Evolutionary conservation across 2,888 invertebrate species (phyloP).

Genomic region (Hypena proboscidalis): DNA sequence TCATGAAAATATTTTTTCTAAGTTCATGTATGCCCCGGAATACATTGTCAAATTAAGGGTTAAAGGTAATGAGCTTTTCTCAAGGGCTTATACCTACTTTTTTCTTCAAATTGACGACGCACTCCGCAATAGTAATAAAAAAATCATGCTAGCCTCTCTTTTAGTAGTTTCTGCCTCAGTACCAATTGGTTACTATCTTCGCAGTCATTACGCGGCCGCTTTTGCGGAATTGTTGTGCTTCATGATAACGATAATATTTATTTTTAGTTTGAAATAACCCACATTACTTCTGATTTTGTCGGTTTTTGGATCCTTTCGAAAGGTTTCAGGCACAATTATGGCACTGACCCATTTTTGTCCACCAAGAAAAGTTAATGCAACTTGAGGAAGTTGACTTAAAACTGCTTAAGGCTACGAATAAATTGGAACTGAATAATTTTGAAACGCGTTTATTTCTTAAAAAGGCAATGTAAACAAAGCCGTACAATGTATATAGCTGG

Average conservation of each 20-base stretch:
- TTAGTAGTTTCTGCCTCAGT: constrained; percentile 8
- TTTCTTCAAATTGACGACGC: constrained; percentile 17
- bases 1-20: too few species aligned
- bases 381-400: constrained; percentile 32
- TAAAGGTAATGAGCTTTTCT: constrained; percentile 19
- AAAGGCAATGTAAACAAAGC: constrained; percentile 30
- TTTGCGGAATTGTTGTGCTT: constrained; percentile 1
- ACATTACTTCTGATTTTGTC: not conserved
- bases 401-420: constrained; percentile 29
- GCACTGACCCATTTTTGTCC: constrained; percentile 25
- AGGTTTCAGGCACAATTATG: constrained; percentile 12
- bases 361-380: constrained; percentile 34
- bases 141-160: constrained; percentile 11
- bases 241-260: constrained; percentile 19
- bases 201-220: constrained; percentile 4
- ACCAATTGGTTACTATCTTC: constrained; percentile 9
- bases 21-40: too few species aligned
- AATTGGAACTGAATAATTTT: constrained; percentile 35
- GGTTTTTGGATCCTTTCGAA: constrained; percentile 1
- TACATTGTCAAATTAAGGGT: too few species aligned
- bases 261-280: constrained; percentile 6
- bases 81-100: constrained; percentile 10
- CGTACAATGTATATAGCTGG: constrained; percentile 38
- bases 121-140: constrained; percentile 15
- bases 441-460: constrained; percentile 28